These are phyloP conservation scores for Sycobia sp. DNA, from an alignment of 1,140 invertebrate species.

Conservation along the genomic window DNA sequence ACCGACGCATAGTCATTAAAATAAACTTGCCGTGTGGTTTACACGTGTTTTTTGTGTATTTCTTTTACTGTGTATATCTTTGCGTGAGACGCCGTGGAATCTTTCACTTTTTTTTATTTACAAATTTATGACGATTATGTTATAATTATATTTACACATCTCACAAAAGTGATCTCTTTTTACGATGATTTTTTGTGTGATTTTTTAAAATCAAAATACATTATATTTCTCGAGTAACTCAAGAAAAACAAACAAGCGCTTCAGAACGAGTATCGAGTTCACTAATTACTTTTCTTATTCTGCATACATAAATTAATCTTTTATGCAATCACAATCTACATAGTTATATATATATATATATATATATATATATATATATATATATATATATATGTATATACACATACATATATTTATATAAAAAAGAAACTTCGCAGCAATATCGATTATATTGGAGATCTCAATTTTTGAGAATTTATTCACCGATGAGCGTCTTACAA, in stretches of 20 bases:
- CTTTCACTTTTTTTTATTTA: conserved; percentile 37
- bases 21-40: conserved; percentile 51
- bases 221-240: conserved; percentile 2
- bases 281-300: neutral
- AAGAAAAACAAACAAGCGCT: conserved; percentile 12
- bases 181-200: conserved; percentile 22
- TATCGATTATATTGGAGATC: too few relatives aligned
- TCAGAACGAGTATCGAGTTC: conserved; percentile 12
- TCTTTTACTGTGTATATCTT: conserved; percentile 24
- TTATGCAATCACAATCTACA: neutral
- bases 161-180: conserved; percentile 36
- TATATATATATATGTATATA: too few relatives aligned
- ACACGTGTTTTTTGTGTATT: conserved; percentile 40
- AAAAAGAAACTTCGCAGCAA: conserved; percentile 26
- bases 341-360: conserved; percentile 21
- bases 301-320: conserved; percentile 18
- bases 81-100: conserved; percentile 24
- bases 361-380: too few relatives aligned
- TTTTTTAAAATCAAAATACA: conserved; percentile 16
- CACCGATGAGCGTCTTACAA: conserved; percentile 7
- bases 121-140: conserved; percentile 40
- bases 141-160: conserved; percentile 45
- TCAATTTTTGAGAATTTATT: neutral
- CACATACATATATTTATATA: too few relatives aligned
- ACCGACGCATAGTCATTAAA: conserved; percentile 46